Evolutionary conservation across 2,113 vertebrate genomes (phyloP).

Genomic region (Gallinago media): DNA sequence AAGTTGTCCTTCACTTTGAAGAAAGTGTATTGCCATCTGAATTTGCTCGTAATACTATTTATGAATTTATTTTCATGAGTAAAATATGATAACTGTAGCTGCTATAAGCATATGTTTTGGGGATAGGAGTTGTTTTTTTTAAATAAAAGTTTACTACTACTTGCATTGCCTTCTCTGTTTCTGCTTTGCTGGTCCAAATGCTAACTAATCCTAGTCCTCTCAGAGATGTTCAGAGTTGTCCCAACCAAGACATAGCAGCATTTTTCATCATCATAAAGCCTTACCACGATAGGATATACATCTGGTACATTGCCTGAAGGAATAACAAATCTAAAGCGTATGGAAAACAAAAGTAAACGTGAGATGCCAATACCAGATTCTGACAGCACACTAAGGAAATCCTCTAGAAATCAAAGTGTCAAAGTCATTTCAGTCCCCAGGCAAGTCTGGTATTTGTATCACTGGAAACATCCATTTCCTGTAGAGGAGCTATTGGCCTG

Average conservation of each 20-base stretch:
- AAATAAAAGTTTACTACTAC: background rate
- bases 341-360: background rate
- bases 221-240: background rate
- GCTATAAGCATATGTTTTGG: background rate
- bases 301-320: conserved; percentile 8
- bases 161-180: background rate
- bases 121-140: rapidly evolving
- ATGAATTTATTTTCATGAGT: background rate
- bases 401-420: background rate
- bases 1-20: background rate
- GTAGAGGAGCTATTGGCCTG: background rate
- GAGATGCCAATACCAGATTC: background rate
- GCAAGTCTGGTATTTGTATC: background rate
- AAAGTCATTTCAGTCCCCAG: background rate
- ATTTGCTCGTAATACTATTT: background rate
- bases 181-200: conserved; percentile 31
- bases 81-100: background rate
- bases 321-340: background rate
- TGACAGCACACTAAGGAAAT: background rate
- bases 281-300: background rate
- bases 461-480: background rate
- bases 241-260: background rate
- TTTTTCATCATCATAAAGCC: background rate
- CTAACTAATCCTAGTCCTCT: background rate
- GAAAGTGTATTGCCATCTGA: background rate